Percentiles rank a stretch among this genome's conserved stretches.
These are phyloP conservation scores for Psix sp. DNA, from an alignment of 1,140 invertebrate genomes.

Conservation along the genomic window DNA sequence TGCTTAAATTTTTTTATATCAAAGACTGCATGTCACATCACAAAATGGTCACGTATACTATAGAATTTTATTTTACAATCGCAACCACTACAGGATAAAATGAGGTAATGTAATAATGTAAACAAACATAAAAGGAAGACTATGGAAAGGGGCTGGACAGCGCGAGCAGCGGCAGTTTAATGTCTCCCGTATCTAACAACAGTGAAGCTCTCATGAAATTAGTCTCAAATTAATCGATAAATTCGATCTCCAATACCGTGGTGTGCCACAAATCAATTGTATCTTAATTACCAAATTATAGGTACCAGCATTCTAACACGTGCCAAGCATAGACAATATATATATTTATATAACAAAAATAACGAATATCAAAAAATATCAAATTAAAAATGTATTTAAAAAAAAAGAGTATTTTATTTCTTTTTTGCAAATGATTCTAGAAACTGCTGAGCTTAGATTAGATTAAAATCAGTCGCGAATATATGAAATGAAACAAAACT, in stretches of 20 bases:
- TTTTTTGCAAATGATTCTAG: no score
- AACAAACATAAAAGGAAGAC: constrained; percentile 28
- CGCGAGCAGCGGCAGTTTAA: constrained; percentile 78
- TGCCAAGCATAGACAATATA: constrained; percentile 10
- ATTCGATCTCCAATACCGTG: constrained; percentile 37
- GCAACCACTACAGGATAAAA: constrained; percentile 54
- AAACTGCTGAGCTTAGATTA: no score
- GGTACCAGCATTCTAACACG: constrained; percentile 54
- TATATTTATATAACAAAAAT: background rate
- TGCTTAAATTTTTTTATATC: no score
- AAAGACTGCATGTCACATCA: no score
- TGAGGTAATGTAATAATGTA: constrained; percentile 25
- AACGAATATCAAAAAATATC: no score
- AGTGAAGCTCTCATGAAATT: constrained; percentile 46
- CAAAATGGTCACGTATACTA: constrained; percentile 28
- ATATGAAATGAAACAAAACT: no score
- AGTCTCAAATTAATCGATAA: constrained; percentile 46
- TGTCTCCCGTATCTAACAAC: constrained; percentile 72
- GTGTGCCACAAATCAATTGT: constrained; percentile 38
- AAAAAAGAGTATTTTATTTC: no score
- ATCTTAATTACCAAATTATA: constrained; percentile 24
- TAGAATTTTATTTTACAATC: constrained; percentile 40
- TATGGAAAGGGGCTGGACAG: constrained; percentile 73
- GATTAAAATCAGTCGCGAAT: no score
- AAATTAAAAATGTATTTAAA: no score